Evolutionary conservation across 1,140 invertebrate species (phyloP), one percentile per base, ranked within the genome.

Genomic region (Aphelenchoides avenae): DNA sequence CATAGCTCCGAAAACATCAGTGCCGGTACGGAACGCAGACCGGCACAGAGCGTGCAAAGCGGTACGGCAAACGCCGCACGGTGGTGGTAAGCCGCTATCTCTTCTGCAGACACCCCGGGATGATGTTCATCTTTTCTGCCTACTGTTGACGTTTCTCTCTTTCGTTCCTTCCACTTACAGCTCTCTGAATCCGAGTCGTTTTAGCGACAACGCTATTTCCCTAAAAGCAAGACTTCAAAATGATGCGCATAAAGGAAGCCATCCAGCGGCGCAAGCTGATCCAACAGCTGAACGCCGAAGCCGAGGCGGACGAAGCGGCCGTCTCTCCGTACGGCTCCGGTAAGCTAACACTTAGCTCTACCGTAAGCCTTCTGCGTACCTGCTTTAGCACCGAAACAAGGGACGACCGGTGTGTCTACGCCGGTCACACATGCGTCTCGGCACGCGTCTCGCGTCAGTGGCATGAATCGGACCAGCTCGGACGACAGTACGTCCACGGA

Each of bases 201-300:
- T n/a, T n/a, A n/a, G n/a, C n/a, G n/a, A n/a, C n/a, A n/a, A n/a
- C n/a, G n/a, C n/a, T n/a, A n/a, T n/a, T n/a, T n/a, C n/a, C n/a
- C n/a, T n/a, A n/a, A n/a, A n/a, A n/a, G n/a, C n/a, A n/a, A n/a
- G n/a, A n/a, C n/a, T n/a, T 31, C 73, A 71, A 71, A 66, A 73
- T 73, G 70, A 76, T 73, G 70, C 70, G 70, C 52, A 73, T 73
- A 48, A 75, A 76, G 48, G 73, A 73, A 53, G 72, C 73, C 41
- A 73, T 73, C 36, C 60, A 71, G 42, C 42, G 70, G 18, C 49
- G 66, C 29, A 72, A 68, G 41, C 61, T 73, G 37, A 73, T 73
- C 52, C 70, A 73, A 29, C 55, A 75, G 52, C 49, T 73, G 18
- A 73, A 73, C 36, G 70, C 72, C 26, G 73, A 73, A 22, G 75